Evolutionary conservation across 2,113 vertebrate genomes (phyloP), one percentile per base, ranked within the genome.

Genomic region (Hypomesus transpacificus): DNA sequence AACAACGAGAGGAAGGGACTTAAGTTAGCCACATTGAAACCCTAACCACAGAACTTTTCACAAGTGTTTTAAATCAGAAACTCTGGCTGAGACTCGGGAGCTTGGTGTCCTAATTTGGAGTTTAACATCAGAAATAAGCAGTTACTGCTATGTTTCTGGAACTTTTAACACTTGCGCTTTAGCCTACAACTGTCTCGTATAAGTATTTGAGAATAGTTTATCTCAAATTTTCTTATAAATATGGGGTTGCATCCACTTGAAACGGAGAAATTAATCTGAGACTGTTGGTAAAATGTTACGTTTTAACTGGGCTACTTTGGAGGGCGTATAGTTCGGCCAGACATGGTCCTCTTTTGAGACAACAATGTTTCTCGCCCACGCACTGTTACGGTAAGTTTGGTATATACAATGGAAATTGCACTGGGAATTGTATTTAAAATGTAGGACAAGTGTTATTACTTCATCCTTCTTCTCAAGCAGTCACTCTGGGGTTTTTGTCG

Each of bases 1-100:
- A 98, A 97, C 95, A 96, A 98, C 95, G 93, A 93, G 92, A 89
- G 90, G 91, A 96, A 96, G 91, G 90, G 70, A 85, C 92, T 93
- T 83, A 85, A 91, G 93, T 89, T 92, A 91, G 89, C 91, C 88
- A 88, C 87, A 82, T 87, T 72, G 86, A 79, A 87, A 93, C 82
- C 86, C 89, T 92, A 79, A 92, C 79, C 90, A 90, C 81, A 89
- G 84, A 91, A 93, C 83, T 93, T 93, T 88, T 78, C 69, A 75
- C 81, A 80, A 51, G 79, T 83, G 87, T 88, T 87, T 88, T 87
- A 87, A 88, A 91, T 85, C 84, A 84, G 86, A 86, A 84, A 79
- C 75, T 69, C 85, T 76, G 80, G 76, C 82, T 82, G 78, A 85
- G 74, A 84, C 80, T 83, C 76, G 81, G 80, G 85, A 76, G 87